Evolutionary conservation across 2,888 invertebrate species (phyloP).

Genomic region (Cephus rjabovi): DNA sequence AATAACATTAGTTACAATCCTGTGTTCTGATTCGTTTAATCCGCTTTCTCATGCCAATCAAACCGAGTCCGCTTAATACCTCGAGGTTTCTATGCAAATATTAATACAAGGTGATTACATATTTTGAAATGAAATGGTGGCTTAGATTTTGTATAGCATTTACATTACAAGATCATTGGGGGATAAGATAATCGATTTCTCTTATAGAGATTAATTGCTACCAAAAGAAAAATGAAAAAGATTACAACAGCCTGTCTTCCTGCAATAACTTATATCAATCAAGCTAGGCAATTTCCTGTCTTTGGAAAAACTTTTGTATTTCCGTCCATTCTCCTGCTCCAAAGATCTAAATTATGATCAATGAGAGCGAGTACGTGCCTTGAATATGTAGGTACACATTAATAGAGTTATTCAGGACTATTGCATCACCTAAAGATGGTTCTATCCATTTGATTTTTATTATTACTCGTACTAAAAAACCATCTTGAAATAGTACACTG

Average conservation of each 20-base stretch:
- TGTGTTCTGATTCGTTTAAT: background rate
- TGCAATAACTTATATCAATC: background rate
- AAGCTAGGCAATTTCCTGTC: background rate
- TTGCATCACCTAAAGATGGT: too few species aligned
- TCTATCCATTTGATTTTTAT: too few species aligned
- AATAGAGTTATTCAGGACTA: background rate
- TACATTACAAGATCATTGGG: background rate
- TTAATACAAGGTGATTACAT: background rate
- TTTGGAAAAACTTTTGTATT: background rate
- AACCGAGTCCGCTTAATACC: background rate
- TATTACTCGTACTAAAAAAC: too few species aligned
- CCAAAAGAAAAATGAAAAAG: background rate
- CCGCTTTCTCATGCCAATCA: slow-evolving; percentile 1
- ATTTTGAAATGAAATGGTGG: background rate
- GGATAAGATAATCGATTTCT: background rate
- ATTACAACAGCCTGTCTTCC: background rate
- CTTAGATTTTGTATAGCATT: background rate
- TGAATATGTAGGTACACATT: background rate
- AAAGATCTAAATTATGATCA: background rate
- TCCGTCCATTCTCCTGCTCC: background rate
- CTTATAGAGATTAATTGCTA: background rate
- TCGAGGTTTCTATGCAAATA: background rate
- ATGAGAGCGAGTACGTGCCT: background rate
- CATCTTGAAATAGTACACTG: too few species aligned
- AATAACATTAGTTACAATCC: background rate